Conservation (phyloP, 2,113 vertebrate genomes). For the Collichthys lucidus region DNA sequence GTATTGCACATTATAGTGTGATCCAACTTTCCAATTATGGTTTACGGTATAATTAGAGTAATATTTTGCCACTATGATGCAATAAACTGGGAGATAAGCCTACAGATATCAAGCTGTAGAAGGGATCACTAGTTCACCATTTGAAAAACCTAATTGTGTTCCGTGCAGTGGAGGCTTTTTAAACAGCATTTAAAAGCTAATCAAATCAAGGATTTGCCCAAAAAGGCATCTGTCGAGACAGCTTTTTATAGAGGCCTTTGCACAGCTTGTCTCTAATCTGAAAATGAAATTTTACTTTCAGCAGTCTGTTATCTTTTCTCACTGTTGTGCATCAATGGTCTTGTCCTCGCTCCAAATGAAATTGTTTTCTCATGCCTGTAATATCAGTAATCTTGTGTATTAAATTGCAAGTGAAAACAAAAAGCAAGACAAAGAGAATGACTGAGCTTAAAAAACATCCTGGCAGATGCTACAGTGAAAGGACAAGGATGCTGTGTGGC, state of each 20-base stretch:
- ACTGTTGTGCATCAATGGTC: slow-evolving; percentile 73
- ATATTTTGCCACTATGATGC: slow-evolving; percentile 73
- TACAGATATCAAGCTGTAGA: slow-evolving; percentile 67
- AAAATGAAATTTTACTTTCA: slow-evolving; percentile 80
- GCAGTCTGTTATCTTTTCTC: slow-evolving; percentile 72
- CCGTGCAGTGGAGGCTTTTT: slow-evolving; percentile 67
- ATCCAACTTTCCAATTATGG: slow-evolving; percentile 66
- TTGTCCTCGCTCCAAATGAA: slow-evolving; percentile 74
- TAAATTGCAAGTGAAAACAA: slow-evolving; percentile 64
- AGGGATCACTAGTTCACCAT: slow-evolving; percentile 74
- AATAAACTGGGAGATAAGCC: slow-evolving; percentile 66
- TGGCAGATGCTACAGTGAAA: slow-evolving; percentile 36
- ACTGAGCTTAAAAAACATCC: slow-evolving; percentile 47
- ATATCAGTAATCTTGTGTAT: slow-evolving; percentile 73
- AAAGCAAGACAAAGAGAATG: slow-evolving; percentile 53
- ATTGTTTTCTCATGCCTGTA: slow-evolving; percentile 75
- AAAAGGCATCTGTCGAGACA: slow-evolving; percentile 78
- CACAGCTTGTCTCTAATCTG: slow-evolving; percentile 79
- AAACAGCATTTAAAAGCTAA: slow-evolving; percentile 82
- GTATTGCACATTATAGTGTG: slow-evolving; percentile 44
- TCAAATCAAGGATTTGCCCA: slow-evolving; percentile 80
- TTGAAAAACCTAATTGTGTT: slow-evolving; percentile 79
- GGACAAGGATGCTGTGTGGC: slow-evolving; percentile 5
- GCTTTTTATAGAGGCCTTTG: slow-evolving; percentile 67
- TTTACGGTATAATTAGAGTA: slow-evolving; percentile 80